Conservation (phyloP, 2,797 vertebrate genomes). For the Sebastes melanostomus region DNA sequence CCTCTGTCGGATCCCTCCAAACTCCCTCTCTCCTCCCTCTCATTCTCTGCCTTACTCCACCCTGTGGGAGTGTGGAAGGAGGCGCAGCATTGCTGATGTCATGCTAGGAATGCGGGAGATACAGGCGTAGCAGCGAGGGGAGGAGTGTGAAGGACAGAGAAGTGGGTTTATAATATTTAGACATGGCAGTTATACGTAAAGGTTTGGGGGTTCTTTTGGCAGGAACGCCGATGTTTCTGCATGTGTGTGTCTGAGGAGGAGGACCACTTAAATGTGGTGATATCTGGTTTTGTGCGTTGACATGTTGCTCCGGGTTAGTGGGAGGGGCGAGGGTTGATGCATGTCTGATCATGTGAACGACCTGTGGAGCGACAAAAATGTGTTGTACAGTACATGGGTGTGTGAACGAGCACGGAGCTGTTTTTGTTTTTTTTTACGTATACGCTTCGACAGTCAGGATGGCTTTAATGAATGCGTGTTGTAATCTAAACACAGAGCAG, state of each 20-base stretch:
- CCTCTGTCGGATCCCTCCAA: slow-evolving; percentile 55
- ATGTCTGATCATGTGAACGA: slow-evolving; percentile 78
- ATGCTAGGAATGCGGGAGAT: slow-evolving; percentile 84
- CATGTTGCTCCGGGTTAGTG: slow-evolving; percentile 25
- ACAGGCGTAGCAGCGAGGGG: slow-evolving; percentile 64
- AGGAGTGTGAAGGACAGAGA: slow-evolving; percentile 48
- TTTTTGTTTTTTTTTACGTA: slow-evolving; percentile 3
- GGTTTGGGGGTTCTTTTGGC: not conserved
- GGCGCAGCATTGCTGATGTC: slow-evolving; percentile 80
- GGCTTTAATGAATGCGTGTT: slow-evolving; percentile 43
- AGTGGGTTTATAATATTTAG: slow-evolving; percentile 33
- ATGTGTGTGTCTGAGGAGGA: not conserved
- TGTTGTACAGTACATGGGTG: slow-evolving; percentile 37
- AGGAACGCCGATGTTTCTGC: not conserved
- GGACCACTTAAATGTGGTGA: not conserved
- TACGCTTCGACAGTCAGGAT: slow-evolving; percentile 8
- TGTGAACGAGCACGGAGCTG: slow-evolving; percentile 17
- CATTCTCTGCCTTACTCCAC: slow-evolving; percentile 70
- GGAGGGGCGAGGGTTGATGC: slow-evolving; percentile 56
- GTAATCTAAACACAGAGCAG: slow-evolving; percentile 59
- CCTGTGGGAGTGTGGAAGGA: slow-evolving; percentile 80
- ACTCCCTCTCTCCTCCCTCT: slow-evolving; percentile 64
- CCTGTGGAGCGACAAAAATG: slow-evolving; percentile 69
- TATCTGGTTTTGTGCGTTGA: slow-evolving; percentile 6
- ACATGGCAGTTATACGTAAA: not conserved